Evolutionary conservation across 2,888 invertebrate genomes (phyloP).

Genomic region (Lacanobia wlatinum): DNA sequence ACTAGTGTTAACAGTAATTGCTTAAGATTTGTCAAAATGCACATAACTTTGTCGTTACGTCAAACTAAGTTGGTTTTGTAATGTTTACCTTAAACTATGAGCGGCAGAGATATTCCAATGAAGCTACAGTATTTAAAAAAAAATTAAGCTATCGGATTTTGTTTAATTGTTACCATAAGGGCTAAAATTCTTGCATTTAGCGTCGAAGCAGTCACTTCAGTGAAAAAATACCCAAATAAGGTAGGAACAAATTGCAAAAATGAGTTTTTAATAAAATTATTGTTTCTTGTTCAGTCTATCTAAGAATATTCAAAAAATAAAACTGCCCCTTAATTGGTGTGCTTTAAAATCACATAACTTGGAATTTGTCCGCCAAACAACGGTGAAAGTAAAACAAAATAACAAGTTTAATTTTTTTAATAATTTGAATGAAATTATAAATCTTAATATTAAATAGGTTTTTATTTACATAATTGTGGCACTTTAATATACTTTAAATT

Average conservation of each 20-base stretch:
- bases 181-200: not conserved
- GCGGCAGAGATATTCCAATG: conserved; percentile 42
- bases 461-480: conserved; percentile 31
- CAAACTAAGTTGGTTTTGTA: conserved; percentile 72
- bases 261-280: not conserved
- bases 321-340: not conserved
- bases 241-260: too few relatives aligned
- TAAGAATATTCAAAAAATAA: not conserved
- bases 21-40: conserved; percentile 82
- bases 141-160: not conserved
- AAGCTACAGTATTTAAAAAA: not conserved
- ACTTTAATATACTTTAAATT: conserved; percentile 7
- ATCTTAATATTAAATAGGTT: not conserved
- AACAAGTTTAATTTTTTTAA: conserved; percentile 13
- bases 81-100: conserved; percentile 62
- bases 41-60: conserved; percentile 78
- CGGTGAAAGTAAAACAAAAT: conserved; percentile 32
- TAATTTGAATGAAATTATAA: conserved; percentile 32
- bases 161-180: not conserved
- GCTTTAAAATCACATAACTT: not conserved
- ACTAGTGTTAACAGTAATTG: conserved; percentile 75
- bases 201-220: too few relatives aligned
- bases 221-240: too few relatives aligned
- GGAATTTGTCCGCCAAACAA: not conserved
- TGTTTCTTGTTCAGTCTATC: not conserved